phyloP scores from a whole-genome alignment of 1,140 invertebrate genomes.

The Pseudoatta argentina region DNA sequence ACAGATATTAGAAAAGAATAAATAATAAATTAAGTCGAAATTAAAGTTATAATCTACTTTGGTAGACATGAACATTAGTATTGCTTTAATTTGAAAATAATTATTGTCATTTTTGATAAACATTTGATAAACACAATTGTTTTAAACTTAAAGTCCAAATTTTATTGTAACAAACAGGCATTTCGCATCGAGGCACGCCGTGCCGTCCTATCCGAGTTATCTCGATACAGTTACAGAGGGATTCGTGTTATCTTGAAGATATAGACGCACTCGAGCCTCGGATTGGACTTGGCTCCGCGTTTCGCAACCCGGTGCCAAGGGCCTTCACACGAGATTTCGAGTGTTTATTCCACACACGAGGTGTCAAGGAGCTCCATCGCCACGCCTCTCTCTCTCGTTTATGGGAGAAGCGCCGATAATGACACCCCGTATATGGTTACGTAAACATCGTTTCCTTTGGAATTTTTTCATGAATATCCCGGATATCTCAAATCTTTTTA shows the following conservation, averaged over 20 bases:
- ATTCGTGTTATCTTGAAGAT: conserved; percentile 73
- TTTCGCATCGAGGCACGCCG: conserved; percentile 26
- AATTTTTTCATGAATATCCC: neutral
- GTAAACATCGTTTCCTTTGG: conserved; percentile 9
- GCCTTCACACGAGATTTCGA: conserved; percentile 39
- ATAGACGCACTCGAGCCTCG: conserved; percentile 62
- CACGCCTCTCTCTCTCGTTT: conserved; percentile 1
- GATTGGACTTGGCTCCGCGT: conserved; percentile 63
- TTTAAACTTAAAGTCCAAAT: neutral
- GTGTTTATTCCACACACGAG: conserved; percentile 22
- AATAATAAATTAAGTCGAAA: too few relatives aligned
- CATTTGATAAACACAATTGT: neutral
- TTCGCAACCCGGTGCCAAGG: conserved; percentile 27
- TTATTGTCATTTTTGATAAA: neutral
- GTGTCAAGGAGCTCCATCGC: conserved; percentile 24
- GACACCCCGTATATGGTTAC: conserved; percentile 37
- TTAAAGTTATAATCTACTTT: too few relatives aligned
- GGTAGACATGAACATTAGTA: too few relatives aligned
- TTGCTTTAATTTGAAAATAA: neutral
- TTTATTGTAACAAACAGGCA: conserved; percentile 30
- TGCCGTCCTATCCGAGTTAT: conserved; percentile 47
- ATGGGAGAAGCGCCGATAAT: conserved; percentile 23
- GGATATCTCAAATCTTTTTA: neutral
- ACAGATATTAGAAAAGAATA: too few relatives aligned
- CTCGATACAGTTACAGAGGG: conserved; percentile 49